A percentile compares a stretch with the other conserved stretches of the same genome.
Conservation (phyloP, 1,140 invertebrate species). For the Akabosia matsudoensis region DNA sequence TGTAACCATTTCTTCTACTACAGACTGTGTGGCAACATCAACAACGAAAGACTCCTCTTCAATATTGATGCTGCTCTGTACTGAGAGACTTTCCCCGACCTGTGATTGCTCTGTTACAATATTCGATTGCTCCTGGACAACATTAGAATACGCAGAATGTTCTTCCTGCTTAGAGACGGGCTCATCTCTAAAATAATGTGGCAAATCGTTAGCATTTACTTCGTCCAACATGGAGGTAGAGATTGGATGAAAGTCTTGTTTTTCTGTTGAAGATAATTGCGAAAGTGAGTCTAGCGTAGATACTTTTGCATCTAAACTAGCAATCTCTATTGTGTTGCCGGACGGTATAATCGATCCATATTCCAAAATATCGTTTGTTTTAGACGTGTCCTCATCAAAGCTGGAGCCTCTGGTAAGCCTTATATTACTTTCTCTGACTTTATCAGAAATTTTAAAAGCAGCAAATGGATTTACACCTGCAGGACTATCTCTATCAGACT, state of each 20-base stretch:
- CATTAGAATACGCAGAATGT: neutral
- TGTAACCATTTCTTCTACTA: too few species aligned
- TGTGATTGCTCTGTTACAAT: neutral
- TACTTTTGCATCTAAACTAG: neutral
- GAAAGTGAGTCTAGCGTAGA: neutral
- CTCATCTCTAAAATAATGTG: neutral
- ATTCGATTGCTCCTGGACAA: neutral
- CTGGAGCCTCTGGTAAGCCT: neutral
- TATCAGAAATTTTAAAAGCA: neutral
- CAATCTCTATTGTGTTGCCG: neutral
- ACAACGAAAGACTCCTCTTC: too few species aligned
- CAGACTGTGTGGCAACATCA: too few species aligned
- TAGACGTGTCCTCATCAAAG: neutral
- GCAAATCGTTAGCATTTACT: neutral
- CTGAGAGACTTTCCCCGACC: neutral
- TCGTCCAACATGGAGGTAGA: neutral
- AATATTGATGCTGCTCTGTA: neutral
- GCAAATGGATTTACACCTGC: neutral
- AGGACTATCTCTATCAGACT: neutral
- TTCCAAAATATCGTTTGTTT: neutral
- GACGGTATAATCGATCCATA: constrained; percentile 1
- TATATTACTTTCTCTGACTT: neutral
- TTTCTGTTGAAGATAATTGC: neutral
- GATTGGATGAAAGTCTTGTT: neutral
- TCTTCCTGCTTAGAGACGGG: neutral